phyloP scores from a whole-genome alignment of 2,797 vertebrate species.

The Galaxias olidus region DNA sequence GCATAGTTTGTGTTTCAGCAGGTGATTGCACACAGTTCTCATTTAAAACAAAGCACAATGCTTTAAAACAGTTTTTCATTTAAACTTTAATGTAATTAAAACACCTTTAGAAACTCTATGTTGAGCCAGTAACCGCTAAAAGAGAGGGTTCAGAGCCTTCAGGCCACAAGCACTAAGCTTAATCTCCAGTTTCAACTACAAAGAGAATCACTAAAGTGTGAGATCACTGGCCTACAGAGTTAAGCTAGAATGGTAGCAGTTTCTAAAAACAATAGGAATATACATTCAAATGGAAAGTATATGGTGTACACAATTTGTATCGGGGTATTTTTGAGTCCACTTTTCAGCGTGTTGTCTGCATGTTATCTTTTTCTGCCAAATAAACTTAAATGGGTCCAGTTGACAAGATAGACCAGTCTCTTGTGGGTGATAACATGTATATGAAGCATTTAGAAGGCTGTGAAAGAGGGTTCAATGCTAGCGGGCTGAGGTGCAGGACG shows the following conservation, averaged over 20 bases:
- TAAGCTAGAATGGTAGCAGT: neutral
- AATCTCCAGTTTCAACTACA: constrained; percentile 42
- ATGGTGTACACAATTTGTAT: too few species aligned
- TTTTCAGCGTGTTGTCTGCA: too few species aligned
- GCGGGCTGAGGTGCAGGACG: neutral
- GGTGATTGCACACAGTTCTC: too few species aligned
- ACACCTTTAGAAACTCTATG: constrained; percentile 34
- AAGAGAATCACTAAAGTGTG: constrained; percentile 13
- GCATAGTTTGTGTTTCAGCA: neutral
- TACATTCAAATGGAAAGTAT: constrained; percentile 1
- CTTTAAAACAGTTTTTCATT: too few species aligned
- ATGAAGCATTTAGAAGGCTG: neutral
- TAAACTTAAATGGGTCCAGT: too few species aligned
- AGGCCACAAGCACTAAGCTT: constrained; percentile 22
- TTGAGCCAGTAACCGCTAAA: constrained; percentile 23
- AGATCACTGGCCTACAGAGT: constrained; percentile 16
- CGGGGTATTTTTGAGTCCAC: too few species aligned
- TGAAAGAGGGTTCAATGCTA: neutral
- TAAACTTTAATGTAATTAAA: too few species aligned
- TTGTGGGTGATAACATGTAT: too few species aligned
- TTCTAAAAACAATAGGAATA: constrained; percentile 18
- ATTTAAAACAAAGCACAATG: too few species aligned
- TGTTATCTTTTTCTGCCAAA: too few species aligned
- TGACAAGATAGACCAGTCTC: too few species aligned
- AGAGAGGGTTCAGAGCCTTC: constrained; percentile 28